Percentiles rank a stretch among this genome's conserved stretches.
Evolutionary conservation across 1,140 invertebrate genomes (phyloP).

Genomic region (Psilanteris sp.): DNA sequence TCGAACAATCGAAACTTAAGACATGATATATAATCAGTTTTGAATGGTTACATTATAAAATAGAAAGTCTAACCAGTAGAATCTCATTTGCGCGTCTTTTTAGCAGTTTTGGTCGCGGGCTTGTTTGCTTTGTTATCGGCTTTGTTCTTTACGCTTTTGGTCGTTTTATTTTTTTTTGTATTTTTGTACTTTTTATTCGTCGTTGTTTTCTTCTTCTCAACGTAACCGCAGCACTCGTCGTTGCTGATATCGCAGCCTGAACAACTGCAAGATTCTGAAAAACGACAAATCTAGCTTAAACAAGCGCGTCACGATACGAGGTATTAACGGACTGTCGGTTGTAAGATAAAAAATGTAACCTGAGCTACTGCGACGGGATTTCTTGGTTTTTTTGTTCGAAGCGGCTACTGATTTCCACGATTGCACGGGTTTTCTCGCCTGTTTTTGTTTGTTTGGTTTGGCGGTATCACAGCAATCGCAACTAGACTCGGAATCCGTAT

Average conservation of each 20-base stretch:
- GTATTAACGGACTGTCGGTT: not conserved
- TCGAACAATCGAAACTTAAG: no score
- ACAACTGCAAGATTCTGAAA: conserved; percentile 10
- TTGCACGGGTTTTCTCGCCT: not conserved
- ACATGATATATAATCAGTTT: no score
- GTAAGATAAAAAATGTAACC: no score
- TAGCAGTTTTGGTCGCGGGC: no score
- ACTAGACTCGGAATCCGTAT: not conserved
- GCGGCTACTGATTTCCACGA: not conserved
- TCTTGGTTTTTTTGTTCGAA: conserved; percentile 2
- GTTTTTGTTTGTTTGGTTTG: not conserved
- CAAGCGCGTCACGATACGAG: no score
- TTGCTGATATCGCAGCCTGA: conserved; percentile 1
- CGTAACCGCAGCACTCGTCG: not conserved
- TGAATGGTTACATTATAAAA: no score
- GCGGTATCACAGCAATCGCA: not conserved
- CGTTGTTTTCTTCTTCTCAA: not conserved
- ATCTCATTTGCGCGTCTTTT: no score
- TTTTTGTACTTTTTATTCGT: not conserved
- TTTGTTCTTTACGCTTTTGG: no score
- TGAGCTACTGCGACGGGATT: no score
- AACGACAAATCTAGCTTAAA: not conserved
- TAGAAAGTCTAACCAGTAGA: no score
- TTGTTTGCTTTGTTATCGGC: no score
- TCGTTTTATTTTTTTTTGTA: no score